phyloP scores from a whole-genome alignment of 2,797 vertebrate species.

The Galago senegalensis region DNA sequence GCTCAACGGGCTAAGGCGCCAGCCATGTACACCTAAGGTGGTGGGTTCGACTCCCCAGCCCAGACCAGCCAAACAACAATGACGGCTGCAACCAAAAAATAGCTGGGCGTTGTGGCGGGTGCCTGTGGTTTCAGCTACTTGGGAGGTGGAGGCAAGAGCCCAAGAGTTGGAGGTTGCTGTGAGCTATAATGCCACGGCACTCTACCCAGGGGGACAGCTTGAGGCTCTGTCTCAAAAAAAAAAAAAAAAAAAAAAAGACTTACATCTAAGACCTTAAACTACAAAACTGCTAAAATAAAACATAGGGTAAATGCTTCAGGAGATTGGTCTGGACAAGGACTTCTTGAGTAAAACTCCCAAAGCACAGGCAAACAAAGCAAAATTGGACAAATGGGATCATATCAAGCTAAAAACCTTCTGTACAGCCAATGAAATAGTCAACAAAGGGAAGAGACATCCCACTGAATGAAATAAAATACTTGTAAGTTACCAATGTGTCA shows the following conservation, averaged over 20 bases:
- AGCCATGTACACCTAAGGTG: too few species aligned
- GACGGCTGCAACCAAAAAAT: too few species aligned
- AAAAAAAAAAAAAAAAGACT: background rate
- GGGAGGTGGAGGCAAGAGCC: too few species aligned
- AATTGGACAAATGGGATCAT: background rate
- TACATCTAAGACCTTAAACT: background rate
- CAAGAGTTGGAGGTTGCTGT: too few species aligned
- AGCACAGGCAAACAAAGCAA: background rate
- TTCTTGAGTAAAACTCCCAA: background rate
- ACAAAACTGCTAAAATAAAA: background rate
- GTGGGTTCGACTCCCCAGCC: too few species aligned
- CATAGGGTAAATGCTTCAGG: background rate
- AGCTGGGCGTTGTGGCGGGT: too few species aligned
- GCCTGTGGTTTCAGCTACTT: too few species aligned
- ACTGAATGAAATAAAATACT: background rate
- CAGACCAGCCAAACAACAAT: too few species aligned
- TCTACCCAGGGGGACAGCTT: too few species aligned
- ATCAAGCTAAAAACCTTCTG: background rate
- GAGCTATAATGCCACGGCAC: too few species aligned
- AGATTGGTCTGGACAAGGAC: background rate
- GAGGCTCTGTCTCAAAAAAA: too few species aligned
- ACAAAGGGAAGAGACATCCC: background rate
- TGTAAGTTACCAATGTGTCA: background rate
- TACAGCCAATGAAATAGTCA: background rate
- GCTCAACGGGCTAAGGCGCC: too few species aligned